phyloP scores from a whole-genome alignment of 2,113 vertebrate species.

The Passer montanus region DNA sequence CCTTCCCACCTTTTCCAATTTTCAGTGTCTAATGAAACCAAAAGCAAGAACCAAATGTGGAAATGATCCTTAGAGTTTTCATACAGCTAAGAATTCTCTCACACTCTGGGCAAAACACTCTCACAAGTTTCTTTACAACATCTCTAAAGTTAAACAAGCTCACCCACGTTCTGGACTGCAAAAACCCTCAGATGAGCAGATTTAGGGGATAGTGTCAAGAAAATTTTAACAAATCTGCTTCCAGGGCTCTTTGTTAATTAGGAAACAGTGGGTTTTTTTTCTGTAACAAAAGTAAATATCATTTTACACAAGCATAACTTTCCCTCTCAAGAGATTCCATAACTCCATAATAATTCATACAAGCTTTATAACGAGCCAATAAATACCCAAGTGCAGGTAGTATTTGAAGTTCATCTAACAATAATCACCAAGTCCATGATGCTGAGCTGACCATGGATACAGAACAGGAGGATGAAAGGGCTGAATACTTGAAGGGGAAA shows the following conservation, averaged over 20 bases:
- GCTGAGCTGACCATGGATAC: background rate
- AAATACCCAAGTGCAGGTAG: background rate
- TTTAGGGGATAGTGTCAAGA: background rate
- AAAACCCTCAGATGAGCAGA: background rate
- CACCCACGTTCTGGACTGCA: background rate
- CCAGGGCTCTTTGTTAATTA: background rate
- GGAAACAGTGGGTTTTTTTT: background rate
- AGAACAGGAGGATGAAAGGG: background rate
- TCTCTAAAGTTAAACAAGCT: background rate
- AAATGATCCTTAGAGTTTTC: rapidly evolving
- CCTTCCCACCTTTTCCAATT: background rate
- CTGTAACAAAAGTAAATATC: background rate
- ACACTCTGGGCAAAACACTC: background rate
- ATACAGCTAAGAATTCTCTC: background rate
- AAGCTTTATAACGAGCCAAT: background rate
- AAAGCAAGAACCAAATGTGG: background rate
- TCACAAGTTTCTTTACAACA: background rate
- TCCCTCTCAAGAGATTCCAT: background rate
- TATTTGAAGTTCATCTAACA: background rate
- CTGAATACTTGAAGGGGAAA: background rate
- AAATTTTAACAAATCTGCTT: background rate
- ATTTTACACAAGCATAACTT: background rate
- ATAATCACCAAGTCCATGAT: background rate
- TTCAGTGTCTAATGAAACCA: background rate
- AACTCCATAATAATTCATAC: background rate